Conservation (phyloP, 1,140 invertebrate genomes). For the Rhagoletis zephyria region DNA sequence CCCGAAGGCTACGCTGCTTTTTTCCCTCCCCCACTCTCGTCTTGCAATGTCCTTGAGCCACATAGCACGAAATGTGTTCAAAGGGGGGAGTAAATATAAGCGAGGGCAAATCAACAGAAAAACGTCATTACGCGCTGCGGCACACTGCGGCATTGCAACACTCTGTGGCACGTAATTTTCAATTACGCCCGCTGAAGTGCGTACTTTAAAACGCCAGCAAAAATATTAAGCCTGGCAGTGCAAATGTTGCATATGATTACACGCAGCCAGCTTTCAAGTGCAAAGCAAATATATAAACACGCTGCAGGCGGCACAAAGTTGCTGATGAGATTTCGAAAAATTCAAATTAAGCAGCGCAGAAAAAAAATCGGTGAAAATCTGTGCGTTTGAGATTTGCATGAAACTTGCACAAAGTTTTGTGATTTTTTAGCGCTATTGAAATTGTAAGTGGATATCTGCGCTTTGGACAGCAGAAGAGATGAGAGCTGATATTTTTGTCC, state of each 20-base stretch:
- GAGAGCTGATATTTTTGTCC: too few relatives aligned
- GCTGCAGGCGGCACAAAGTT: background rate
- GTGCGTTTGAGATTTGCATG: too few relatives aligned
- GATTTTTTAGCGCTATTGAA: too few relatives aligned
- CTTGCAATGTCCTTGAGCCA: conserved; percentile 23
- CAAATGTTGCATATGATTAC: conserved; percentile 32
- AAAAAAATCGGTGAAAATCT: conserved; percentile 4
- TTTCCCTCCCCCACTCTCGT: background rate
- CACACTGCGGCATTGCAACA: background rate
- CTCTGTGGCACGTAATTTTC: conserved; percentile 8
- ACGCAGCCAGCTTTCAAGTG: background rate
- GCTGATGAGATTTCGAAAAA: conserved; percentile 2
- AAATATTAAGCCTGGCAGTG: conserved; percentile 10
- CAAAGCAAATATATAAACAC: conserved; percentile 12
- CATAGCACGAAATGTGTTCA: background rate
- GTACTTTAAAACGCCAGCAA: conserved; percentile 3
- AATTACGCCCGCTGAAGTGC: conserved; percentile 33
- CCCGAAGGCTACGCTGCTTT: background rate
- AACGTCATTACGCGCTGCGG: background rate
- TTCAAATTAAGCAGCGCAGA: background rate
- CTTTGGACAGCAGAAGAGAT: too few relatives aligned
- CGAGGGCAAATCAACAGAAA: background rate
- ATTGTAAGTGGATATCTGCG: too few relatives aligned
- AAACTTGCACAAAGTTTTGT: too few relatives aligned
- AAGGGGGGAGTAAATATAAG: background rate